Percentiles rank a stretch among this genome's conserved stretches.
These are phyloP conservation scores for Chrysopa pallens DNA, from an alignment of 1,140 invertebrate species.

Conservation along the genomic window DNA sequence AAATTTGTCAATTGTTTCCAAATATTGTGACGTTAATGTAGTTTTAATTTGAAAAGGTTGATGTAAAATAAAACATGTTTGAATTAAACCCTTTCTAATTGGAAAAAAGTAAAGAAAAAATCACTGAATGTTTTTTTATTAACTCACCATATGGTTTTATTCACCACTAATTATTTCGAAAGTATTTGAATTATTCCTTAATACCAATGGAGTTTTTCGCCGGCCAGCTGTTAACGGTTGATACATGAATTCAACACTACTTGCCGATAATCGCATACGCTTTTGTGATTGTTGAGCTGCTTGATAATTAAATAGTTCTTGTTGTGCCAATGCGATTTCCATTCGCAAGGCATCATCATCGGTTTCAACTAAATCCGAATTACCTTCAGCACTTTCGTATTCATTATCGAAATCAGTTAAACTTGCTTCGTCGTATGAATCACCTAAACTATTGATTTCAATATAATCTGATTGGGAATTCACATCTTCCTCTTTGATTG, in stretches of 20 bases:
- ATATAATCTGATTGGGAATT: conserved; percentile 1
- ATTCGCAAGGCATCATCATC: conserved; percentile 17
- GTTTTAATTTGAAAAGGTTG: no score
- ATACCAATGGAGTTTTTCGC: neutral
- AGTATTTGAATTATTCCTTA: neutral
- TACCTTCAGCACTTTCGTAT: conserved; percentile 15
- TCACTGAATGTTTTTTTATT: no score
- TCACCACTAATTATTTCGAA: neutral
- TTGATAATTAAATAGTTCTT: conserved; percentile 20
- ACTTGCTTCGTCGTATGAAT: neutral
- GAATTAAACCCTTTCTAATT: no score
- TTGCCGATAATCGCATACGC: neutral
- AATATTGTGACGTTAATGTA: no score
- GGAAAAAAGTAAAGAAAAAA: no score
- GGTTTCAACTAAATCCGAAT: conserved; percentile 9
- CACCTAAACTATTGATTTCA: neutral
- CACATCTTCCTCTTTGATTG: conserved; percentile 1
- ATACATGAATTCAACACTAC: neutral
- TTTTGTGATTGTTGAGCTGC: conserved; percentile 10
- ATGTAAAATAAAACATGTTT: no score
- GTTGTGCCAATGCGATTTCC: conserved; percentile 21
- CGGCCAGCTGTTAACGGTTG: neutral
- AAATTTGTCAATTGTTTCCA: no score
- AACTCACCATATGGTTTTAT: no score
- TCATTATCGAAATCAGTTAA: neutral